These are phyloP conservation scores for Forbesichthys papilliferus DNA, from an alignment of 2,113 vertebrate species.

Conservation along the genomic window DNA sequence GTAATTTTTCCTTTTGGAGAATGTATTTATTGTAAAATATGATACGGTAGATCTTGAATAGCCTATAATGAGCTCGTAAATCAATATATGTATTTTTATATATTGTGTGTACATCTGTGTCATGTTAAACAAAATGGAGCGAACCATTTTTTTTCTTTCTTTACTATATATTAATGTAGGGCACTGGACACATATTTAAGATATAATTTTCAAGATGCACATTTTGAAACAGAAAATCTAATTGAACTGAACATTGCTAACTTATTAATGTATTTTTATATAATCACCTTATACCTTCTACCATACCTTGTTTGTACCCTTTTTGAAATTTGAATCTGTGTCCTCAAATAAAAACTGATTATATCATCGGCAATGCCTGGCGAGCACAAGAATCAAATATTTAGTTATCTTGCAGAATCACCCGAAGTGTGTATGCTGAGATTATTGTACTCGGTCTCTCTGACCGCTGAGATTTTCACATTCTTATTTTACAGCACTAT, in stretches of 20 bases:
- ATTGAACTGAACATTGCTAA: conserved; percentile 56
- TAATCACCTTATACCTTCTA: conserved; percentile 29
- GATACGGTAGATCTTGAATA: conserved; percentile 17
- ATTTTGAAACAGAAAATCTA: conserved; percentile 15
- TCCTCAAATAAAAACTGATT: conserved; percentile 63
- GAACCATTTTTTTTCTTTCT: neutral
- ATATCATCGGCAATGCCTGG: conserved; percentile 46
- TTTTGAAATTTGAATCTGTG: conserved; percentile 57
- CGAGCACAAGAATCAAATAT: conserved; percentile 63
- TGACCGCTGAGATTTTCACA: conserved; percentile 6
- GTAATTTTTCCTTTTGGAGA: neutral
- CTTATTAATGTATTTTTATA: conserved; percentile 48
- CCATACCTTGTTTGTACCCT: conserved; percentile 16
- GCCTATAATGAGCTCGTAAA: neutral
- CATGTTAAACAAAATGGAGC: neutral
- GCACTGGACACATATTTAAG: neutral
- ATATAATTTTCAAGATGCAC: neutral
- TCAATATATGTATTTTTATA: neutral
- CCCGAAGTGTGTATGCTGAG: neutral
- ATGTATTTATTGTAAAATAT: neutral
- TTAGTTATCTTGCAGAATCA: conserved; percentile 53
- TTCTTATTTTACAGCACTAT: neutral
- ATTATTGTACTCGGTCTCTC: conserved; percentile 23
- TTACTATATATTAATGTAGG: neutral
- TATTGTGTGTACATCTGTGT: neutral